Conservation (phyloP, 2,113 vertebrate species). For the Donacobius atricapilla region DNA sequence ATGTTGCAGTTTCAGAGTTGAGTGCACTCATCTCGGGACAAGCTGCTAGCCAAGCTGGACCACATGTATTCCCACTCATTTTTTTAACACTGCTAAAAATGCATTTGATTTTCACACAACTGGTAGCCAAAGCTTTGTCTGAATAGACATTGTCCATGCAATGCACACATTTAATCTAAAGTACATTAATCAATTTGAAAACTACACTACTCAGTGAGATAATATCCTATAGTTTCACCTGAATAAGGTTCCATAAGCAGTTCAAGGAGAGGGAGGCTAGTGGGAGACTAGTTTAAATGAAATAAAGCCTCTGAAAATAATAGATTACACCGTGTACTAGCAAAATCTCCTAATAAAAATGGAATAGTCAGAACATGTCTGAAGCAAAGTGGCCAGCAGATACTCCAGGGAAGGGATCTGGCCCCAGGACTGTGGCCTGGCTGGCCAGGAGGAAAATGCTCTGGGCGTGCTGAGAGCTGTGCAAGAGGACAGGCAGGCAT, state of each 20-base stretch:
- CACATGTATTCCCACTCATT: neutral
- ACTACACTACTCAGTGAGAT: neutral
- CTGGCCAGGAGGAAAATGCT: neutral
- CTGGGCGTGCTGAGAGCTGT: neutral
- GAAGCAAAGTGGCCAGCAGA: neutral
- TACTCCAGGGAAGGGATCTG: neutral
- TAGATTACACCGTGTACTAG: neutral
- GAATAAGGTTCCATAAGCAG: neutral
- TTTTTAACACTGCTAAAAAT: neutral
- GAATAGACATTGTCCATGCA: neutral
- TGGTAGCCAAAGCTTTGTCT: neutral
- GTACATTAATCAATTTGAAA: neutral
- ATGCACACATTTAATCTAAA: neutral
- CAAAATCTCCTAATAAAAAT: neutral
- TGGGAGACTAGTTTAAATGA: neutral
- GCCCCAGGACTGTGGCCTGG: neutral
- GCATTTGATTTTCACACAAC: neutral
- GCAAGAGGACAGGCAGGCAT: neutral
- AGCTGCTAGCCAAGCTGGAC: neutral
- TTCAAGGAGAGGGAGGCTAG: neutral
- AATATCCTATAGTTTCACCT: neutral
- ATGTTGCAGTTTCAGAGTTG: neutral
- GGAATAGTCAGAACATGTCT: neutral
- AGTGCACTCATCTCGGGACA: neutral
- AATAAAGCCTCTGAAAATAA: neutral